Base-by-base conservation (phyloP, 2,888 invertebrate genomes). In the Elmis aenea region DNA sequence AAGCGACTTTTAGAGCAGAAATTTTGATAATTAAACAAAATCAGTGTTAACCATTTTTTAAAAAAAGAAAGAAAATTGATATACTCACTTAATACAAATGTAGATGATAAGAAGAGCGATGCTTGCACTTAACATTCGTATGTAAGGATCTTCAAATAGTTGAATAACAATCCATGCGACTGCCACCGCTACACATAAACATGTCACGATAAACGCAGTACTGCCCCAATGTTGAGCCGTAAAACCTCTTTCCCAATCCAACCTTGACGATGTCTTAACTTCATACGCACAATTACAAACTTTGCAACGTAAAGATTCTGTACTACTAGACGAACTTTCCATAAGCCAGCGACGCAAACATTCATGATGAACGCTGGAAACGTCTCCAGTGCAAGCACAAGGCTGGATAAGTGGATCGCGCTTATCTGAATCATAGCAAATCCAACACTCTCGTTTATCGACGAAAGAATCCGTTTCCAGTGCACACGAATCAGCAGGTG, bases 281-380 rank as follows among this genome's bases (percentile, higher is more conserved):
- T 85, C 83, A 67, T 89, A 89, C 1, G 83, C 80, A 26, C 83
- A 81, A 48, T 85, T 83, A 71, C 91, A 92, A 1, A 92, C 89
- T 66, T 89, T 88, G 68, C 90, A 90, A 35, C 80, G 77, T 11
- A 61, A 47, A 0, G 52, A 44, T 41, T 60, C 62, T 4, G 48
- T 36, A 29, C 52, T 55, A 10, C 50, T 48, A 4, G 61, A 52
- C 1, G 62, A 54, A 43, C 62, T 90, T 75, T 92, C 91, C 33
- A 91, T 84, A 1, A 93, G 77, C 92, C 92, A 92, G 44, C 87
- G 77, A 42, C 88, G 76, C 33, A 93, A 74, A 64, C 93, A 92
- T 64, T 92, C 88, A 67, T 90, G 88, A 69, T 93, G 91, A 29
- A 92, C 92, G 15, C 84, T 85, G 40, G 89, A 84, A n/a, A 91